A percentile compares a stretch with the other conserved stretches of the same genome.
Evolutionary conservation across 30 jellyfish, hydroid and myxozoan genomes (phyloP).

Genomic region (Turritopsis rubra): DNA sequence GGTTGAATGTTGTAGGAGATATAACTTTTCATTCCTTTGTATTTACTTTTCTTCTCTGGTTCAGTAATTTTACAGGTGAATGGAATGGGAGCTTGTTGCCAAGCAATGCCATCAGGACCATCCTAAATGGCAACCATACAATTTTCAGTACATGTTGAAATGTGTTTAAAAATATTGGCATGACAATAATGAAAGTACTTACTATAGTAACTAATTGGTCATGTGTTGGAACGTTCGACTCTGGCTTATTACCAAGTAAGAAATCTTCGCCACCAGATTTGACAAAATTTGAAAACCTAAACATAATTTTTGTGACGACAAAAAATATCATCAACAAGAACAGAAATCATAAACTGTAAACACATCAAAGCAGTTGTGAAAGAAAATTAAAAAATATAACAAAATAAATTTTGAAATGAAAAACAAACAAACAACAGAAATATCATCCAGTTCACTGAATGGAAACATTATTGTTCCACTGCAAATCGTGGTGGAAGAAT

Average conservation of each 20-base stretch:
- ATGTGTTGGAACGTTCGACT: conserved; percentile 34
- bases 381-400: too few species aligned
- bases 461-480: too few species aligned
- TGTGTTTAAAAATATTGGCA: background rate
- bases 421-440: too few species aligned
- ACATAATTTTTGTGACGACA: conserved; percentile 1
- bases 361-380: too few species aligned
- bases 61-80: conserved; percentile 50
- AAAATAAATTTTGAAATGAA: too few species aligned
- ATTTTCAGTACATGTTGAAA: background rate
- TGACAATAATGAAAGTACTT: conserved; percentile 7
- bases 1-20: conserved; percentile 76
- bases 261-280: conserved; percentile 97
- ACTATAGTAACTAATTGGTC: conserved; percentile 66
- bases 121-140: conserved; percentile 38
- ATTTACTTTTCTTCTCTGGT: conserved; percentile 93
- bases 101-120: conserved; percentile 69
- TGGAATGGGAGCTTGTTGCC: conserved; percentile 69
- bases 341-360: background rate
- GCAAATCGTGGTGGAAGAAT: too few species aligned
- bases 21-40: conserved; percentile 93
- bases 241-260: conserved; percentile 66
- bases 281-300: conserved; percentile 87
- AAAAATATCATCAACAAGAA: background rate
- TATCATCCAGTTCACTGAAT: too few species aligned